Conservation (phyloP, 1,140 invertebrate genomes). For the Leptonema lineaticorne region DNA sequence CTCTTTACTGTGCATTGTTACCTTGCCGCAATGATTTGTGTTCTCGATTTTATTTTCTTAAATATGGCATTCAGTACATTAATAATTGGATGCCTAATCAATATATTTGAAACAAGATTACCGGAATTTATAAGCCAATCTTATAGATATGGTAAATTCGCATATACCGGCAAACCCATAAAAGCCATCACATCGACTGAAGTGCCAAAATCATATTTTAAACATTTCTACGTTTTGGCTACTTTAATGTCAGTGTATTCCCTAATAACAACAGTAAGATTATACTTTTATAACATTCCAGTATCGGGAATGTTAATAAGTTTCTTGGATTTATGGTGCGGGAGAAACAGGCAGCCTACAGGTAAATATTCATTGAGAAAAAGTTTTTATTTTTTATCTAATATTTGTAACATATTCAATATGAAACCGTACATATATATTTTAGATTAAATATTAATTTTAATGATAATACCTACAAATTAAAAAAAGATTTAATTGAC, state of each 20-base stretch:
- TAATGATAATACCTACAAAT: too few relatives aligned
- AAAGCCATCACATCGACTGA: slow-evolving; percentile 57
- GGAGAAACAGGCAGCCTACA: slow-evolving; percentile 54
- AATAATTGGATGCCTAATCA: slow-evolving; percentile 60
- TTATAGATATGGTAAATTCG: slow-evolving; percentile 70
- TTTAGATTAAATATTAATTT: too few relatives aligned
- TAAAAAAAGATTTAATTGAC: too few relatives aligned
- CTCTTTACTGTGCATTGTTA: too few relatives aligned
- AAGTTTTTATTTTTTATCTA: not conserved
- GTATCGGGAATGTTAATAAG: slow-evolving; percentile 53
- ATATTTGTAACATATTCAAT: slow-evolving; percentile 36
- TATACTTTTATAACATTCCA: slow-evolving; percentile 52
- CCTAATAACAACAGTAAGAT: slow-evolving; percentile 53
- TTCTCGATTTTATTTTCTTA: slow-evolving; percentile 59
- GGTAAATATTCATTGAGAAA: slow-evolving; percentile 50
- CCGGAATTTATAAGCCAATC: slow-evolving; percentile 62
- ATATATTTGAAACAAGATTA: slow-evolving; percentile 62
- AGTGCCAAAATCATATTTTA: slow-evolving; percentile 73
- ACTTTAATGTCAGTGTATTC: slow-evolving; percentile 55
- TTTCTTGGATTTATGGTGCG: slow-evolving; percentile 56
- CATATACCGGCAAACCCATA: slow-evolving; percentile 55
- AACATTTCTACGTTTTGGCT: slow-evolving; percentile 72
- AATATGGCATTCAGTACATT: slow-evolving; percentile 54
- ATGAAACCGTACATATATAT: slow-evolving; percentile 20
- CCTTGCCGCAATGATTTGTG: too few relatives aligned